Conservation (phyloP, 2,888 invertebrate genomes). For the Machimus rusticus region DNA sequence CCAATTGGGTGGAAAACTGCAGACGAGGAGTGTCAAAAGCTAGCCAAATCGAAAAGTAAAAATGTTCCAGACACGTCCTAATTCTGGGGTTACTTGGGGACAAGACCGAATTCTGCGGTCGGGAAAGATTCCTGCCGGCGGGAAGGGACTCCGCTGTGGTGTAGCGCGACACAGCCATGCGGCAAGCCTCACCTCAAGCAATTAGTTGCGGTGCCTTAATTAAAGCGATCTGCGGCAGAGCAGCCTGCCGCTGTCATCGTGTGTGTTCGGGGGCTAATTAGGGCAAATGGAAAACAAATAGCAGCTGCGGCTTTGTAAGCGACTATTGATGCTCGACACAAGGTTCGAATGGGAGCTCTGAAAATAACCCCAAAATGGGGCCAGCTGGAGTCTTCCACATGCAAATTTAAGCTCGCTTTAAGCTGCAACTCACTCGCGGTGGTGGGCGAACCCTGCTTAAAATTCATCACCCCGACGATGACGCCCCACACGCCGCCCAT, state of each 20-base stretch:
- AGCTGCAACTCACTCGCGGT: not conserved
- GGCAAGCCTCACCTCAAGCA: slow-evolving; percentile 7
- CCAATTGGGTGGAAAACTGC: not conserved
- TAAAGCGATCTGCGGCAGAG: slow-evolving; percentile 17
- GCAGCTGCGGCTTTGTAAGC: slow-evolving; percentile 3
- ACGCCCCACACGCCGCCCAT: not conserved
- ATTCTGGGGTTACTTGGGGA: not conserved
- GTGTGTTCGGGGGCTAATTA: not conserved
- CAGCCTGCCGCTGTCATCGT: not conserved
- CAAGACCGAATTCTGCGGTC: not conserved
- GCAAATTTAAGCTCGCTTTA: slow-evolving; percentile 7
- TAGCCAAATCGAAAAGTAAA: not conserved
- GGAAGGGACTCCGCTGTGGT: not conserved
- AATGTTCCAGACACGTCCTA: not conserved
- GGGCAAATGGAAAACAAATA: slow-evolving; percentile 27
- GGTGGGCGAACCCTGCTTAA: slow-evolving; percentile 8
- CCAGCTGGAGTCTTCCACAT: not conserved
- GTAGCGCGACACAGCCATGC: not conserved
- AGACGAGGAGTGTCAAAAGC: not conserved
- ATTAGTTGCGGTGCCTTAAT: slow-evolving; percentile 26
- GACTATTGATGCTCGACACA: not conserved
- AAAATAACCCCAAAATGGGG: not conserved
- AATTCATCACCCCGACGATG: not conserved
- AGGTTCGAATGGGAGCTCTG: not conserved
- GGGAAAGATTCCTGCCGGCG: not conserved